Base-by-base conservation (phyloP, 1,140 invertebrate genomes). In the Gonioctena quinquepunctata region DNA sequence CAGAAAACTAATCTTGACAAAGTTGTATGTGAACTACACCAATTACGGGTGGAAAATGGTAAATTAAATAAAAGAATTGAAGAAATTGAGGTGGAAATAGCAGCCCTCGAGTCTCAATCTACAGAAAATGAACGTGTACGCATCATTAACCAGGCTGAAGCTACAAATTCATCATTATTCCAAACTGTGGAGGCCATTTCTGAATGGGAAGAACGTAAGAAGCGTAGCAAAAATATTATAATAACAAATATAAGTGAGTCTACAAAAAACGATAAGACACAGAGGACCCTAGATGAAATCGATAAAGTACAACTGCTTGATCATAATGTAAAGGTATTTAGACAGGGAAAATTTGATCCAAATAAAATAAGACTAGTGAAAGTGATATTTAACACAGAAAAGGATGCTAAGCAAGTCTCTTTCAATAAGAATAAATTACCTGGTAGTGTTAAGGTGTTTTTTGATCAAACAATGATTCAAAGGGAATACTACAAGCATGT, bases 171-270 rank as follows among this genome's bases (percentile, higher is more conserved):
- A 50, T 50, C 49, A n/a, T 50, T 50, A 50, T 50, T 50, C 19
- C 49, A 50, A 50, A 50, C 27, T 28, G 27, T 4, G 49, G 49
- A 50, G 49, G 49, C 49, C 49, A 50, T 50, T 50, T 50, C 3
- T 50, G 49, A 50, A 50, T 50, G 49, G 49, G 49, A 50, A 50
- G 49, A 50, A 50, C 49, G 49, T 50, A 50, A 50, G 49, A 50
- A 50, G 49, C 49, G 49, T 50, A 50, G 49, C 49, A 50, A 50
- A 50, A 50, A 50, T 5, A 50, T 50, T 50, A 50, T 50, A 16
- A 50, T 19, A n/a, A 50, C 49, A 50, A 50, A 50, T 50, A 5
- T 50, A n/a, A n/a, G n/a, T n/a, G n/a, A n/a, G n/a, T n/a, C n/a
- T n/a, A n/a, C n/a, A n/a, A n/a, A n/a, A n/a, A n/a, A n/a, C n/a